phyloP scores from a whole-genome alignment of 2,113 vertebrate species.

The Alethe diademata region DNA sequence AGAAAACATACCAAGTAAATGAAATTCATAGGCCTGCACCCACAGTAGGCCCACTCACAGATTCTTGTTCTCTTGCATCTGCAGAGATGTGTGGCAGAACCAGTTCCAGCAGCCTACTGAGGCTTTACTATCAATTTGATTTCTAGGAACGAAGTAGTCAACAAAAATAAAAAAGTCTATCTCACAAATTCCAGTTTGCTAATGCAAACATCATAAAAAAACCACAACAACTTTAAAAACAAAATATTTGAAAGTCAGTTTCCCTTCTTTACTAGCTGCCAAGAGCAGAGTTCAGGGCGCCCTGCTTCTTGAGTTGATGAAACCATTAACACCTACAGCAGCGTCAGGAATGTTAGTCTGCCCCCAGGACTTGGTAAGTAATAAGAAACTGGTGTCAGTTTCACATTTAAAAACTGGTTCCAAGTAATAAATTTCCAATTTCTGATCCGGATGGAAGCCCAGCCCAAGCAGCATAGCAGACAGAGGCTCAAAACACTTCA shows the following conservation, averaged over 20 bases:
- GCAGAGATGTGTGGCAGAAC: not conserved
- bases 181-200: slow-evolving; percentile 8
- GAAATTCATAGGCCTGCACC: not conserved
- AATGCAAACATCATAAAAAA: slow-evolving; percentile 30
- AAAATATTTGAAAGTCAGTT: slow-evolving; percentile 41
- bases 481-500: not conserved
- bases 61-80: slow-evolving; percentile 18
- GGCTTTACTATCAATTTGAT: not conserved
- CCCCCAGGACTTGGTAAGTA: slow-evolving; percentile 45
- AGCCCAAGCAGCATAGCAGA: not conserved
- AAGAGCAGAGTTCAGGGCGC: slow-evolving; percentile 35
- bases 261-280: slow-evolving; percentile 37
- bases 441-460: slow-evolving; percentile 7
- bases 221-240: not conserved
- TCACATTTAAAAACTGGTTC: slow-evolving; percentile 43
- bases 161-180: not conserved
- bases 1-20: slow-evolving; percentile 46
- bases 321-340: slow-evolving; percentile 66
- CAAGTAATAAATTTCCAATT: slow-evolving; percentile 48
- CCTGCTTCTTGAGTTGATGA: slow-evolving; percentile 31
- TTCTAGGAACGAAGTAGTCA: slow-evolving; percentile 21
- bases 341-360: slow-evolving; percentile 40
- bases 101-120: not conserved
- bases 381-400: slow-evolving; percentile 39
- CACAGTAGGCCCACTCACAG: not conserved